phyloP scores from a whole-genome alignment of 1,140 invertebrate species.

The Trichonephila clavipes region DNA sequence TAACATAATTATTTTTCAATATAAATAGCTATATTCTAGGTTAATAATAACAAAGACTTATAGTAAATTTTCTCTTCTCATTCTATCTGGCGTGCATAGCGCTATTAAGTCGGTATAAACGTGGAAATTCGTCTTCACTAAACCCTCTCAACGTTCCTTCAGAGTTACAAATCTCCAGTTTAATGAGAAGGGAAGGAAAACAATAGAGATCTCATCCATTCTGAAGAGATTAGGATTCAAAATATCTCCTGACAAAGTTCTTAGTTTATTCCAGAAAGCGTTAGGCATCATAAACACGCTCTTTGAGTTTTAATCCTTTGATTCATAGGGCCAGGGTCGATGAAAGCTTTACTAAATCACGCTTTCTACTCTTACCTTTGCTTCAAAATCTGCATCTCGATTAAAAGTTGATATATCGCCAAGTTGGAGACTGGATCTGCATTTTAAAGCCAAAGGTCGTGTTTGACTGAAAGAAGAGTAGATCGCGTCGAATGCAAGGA shows the following conservation, averaged over 20 bases:
- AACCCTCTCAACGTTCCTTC: not conserved
- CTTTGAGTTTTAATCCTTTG: not conserved
- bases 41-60: not conserved
- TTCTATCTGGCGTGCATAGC: not conserved
- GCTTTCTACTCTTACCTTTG: not conserved
- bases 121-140: not conserved
- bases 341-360: constrained; percentile 8
- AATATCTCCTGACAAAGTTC: not conserved
- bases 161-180: not conserved
- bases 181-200: not conserved
- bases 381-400: not conserved
- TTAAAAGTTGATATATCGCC: constrained; percentile 24
- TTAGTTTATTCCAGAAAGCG: not conserved
- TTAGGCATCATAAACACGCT: not conserved
- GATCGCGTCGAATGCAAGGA: not conserved
- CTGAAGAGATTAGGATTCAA: not conserved
- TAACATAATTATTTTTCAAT: not conserved
- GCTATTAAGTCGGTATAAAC: no score
- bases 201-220: not conserved
- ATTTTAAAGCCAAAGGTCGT: not conserved
- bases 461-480: not conserved
- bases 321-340: not conserved
- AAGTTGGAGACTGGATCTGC: not conserved
- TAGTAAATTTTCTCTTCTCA: not conserved
- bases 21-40: not conserved